Evolutionary conservation across 2,888 invertebrate genomes (phyloP).

Genomic region (Bimastos eiseni): DNA sequence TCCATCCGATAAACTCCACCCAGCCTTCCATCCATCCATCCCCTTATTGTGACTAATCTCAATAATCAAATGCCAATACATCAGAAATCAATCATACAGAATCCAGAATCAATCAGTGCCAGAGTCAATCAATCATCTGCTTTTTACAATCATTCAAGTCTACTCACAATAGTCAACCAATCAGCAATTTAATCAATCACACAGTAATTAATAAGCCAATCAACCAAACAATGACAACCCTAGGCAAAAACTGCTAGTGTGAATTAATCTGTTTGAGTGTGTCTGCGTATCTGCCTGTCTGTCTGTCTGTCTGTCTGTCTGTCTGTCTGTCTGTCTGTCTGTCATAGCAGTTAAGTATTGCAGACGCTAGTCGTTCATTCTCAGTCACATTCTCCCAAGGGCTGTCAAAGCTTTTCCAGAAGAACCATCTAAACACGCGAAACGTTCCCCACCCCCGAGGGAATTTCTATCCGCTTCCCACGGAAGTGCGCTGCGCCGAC

Average conservation of each 20-base stretch:
- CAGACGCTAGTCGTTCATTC: background rate
- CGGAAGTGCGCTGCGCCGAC: background rate
- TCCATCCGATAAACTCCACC: background rate
- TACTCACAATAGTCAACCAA: background rate
- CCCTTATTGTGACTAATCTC: too few species aligned
- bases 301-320: background rate
- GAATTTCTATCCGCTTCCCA: background rate
- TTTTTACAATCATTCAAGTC: background rate
- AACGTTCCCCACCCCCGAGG: background rate
- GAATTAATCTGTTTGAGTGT: background rate
- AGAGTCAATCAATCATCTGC: background rate
- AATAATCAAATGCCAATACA: background rate
- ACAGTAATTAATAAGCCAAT: background rate
- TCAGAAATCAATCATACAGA: background rate
- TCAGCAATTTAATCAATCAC: background rate
- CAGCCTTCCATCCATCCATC: background rate
- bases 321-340: background rate
- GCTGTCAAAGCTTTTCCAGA: background rate
- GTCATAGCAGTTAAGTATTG: background rate
- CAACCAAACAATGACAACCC: background rate
- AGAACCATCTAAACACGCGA: background rate
- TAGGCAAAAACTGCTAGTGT: background rate
- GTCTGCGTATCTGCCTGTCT: background rate
- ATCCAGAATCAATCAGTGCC: background rate
- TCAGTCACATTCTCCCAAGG: background rate